These are phyloP conservation scores for Epizoanthus illoricatus DNA, from an alignment of 92 coral and sea anemone genomes.

Conservation along the genomic window DNA sequence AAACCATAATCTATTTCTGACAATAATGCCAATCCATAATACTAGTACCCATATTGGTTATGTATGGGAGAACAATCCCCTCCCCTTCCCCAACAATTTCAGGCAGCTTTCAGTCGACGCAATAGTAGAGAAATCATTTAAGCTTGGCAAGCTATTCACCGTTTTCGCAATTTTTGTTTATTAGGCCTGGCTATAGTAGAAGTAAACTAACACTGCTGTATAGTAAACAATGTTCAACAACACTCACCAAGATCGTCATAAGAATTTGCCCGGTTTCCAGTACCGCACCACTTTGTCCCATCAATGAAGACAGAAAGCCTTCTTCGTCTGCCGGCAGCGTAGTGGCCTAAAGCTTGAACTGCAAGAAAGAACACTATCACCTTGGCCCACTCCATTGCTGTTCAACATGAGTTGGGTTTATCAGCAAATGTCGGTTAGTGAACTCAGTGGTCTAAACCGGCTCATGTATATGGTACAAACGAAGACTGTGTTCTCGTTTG, in stretches of 20 bases:
- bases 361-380: neutral
- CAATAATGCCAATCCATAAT: too few species aligned
- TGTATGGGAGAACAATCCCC: too few species aligned
- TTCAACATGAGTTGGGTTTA: neutral
- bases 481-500: neutral
- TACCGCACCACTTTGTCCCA: neutral
- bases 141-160: too few species aligned
- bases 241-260: neutral
- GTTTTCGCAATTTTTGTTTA: too few species aligned
- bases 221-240: too few species aligned
- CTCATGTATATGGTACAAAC: neutral
- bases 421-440: neutral
- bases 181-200: too few species aligned
- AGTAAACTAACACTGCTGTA: too few species aligned
- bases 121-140: too few species aligned
- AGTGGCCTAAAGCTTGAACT: neutral
- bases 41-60: too few species aligned
- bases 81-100: too few species aligned
- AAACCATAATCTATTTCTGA: too few species aligned
- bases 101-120: too few species aligned
- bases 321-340: neutral
- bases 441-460: neutral
- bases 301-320: neutral
- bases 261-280: neutral
- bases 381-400: neutral